These are phyloP conservation scores for Caenorhabditis elegans DNA, from an alignment of 1,140 invertebrate species.

Conservation along the genomic window WBcel235 BX284602.5:1375001-1375500, in stretches of 20 bases:
- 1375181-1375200: conserved; percentile 18
- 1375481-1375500: no score
- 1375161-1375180: neutral
- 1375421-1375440: no score
- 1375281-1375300: neutral
- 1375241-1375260: no score
- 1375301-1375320: no score
- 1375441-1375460: no score
- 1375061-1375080: neutral
- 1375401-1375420: neutral
- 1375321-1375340: neutral
- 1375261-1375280: no score
- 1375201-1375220: neutral
- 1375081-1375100: no score
- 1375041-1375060: neutral
- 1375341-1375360: no score
- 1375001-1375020: neutral
- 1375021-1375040: neutral
- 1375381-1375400: no score
- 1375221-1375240: neutral
- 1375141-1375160: neutral
- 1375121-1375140: neutral
- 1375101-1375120: neutral
- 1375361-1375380: no score
- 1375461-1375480: no score